phyloP scores from a whole-genome alignment of 2,888 invertebrate genomes.

The Luperina nickerlii region DNA sequence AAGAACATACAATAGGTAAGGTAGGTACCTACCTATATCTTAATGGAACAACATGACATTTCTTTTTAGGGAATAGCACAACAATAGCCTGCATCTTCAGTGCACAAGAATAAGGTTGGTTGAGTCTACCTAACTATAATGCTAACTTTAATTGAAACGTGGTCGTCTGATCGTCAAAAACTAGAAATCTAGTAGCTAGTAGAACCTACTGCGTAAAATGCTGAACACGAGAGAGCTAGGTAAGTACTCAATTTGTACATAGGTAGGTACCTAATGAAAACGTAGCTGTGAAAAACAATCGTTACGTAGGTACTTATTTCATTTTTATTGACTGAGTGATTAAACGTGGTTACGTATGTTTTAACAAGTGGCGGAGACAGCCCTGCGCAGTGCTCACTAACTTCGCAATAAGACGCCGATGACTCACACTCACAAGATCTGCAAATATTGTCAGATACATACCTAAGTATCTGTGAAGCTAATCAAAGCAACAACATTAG shows the following conservation, averaged over 20 bases:
- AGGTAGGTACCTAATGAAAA: background rate
- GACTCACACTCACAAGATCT: slow-evolving; percentile 66
- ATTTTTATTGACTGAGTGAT: slow-evolving; percentile 26
- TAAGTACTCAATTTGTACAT: background rate
- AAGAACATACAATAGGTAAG: too few relatives aligned
- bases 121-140: too few relatives aligned
- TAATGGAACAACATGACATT: background rate
- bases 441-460: slow-evolving; percentile 69
- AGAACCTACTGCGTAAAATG: background rate
- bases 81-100: background rate
- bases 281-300: background rate
- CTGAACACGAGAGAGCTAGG: background rate
- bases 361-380: slow-evolving; percentile 50
- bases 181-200: background rate
- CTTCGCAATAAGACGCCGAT: slow-evolving; percentile 69
- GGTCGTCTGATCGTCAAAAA: background rate
- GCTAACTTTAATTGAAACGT: background rate
- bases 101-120: background rate
- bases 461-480: slow-evolving; percentile 50
- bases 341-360: slow-evolving; percentile 28
- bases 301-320: background rate
- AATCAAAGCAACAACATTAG: slow-evolving; percentile 45
- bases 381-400: slow-evolving; percentile 57
- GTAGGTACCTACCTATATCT: background rate
- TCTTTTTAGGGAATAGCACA: too few relatives aligned